phyloP scores from a whole-genome alignment of 1,140 invertebrate species.

The Linepithema humile region DNA sequence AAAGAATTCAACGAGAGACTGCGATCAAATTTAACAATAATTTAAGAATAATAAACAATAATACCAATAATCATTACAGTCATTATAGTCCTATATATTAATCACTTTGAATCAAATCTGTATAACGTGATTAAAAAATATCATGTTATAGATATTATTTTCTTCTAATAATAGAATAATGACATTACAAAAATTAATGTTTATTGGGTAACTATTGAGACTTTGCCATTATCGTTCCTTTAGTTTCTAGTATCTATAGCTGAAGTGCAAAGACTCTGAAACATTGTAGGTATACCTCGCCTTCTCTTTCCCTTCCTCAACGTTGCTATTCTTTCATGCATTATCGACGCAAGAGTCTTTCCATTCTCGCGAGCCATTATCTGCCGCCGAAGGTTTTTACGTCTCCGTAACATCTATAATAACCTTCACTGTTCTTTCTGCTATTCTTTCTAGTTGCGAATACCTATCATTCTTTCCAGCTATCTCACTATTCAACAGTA shows the following conservation, averaged over 20 bases:
- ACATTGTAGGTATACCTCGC: not conserved
- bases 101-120: too few species aligned
- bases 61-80: too few species aligned
- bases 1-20: not conserved
- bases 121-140: too few species aligned
- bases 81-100: too few species aligned
- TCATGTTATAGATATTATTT: too few species aligned
- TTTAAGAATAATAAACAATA: too few species aligned
- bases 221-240: too few species aligned
- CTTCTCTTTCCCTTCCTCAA: not conserved
- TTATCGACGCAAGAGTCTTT: slow-evolving; percentile 9
- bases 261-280: slow-evolving; percentile 1
- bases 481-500: slow-evolving; percentile 10
- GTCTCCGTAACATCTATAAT: slow-evolving; percentile 19
- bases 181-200: not conserved
- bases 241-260: not conserved
- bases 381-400: not conserved
- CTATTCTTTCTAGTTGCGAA: not conserved
- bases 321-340: not conserved
- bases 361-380: not conserved
- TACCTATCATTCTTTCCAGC: slow-evolving; percentile 12
- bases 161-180: not conserved
- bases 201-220: too few species aligned
- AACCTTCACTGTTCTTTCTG: not conserved
- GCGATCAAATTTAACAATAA: too few species aligned